These are phyloP conservation scores for Sepiola atlantica DNA, from an alignment of 2,888 invertebrate species.

Conservation along the genomic window DNA sequence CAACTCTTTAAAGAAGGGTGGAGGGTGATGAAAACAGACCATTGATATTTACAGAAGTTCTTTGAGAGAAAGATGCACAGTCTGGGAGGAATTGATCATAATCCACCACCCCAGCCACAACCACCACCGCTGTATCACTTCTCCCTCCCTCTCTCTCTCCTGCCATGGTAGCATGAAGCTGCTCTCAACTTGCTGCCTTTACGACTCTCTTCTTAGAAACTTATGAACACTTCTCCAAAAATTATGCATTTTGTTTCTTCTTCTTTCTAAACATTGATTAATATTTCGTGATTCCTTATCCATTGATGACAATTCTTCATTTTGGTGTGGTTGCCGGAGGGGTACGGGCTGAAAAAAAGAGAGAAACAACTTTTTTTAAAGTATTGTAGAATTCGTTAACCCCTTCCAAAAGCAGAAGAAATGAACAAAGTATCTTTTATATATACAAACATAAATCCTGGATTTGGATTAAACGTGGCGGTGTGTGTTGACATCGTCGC, in stretches of 20 bases:
- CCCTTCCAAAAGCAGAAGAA: neutral
- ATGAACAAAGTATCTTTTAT: neutral
- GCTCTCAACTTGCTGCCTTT: constrained; percentile 2
- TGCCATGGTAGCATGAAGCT: neutral
- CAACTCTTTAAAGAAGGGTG: neutral
- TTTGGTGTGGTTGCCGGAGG: neutral
- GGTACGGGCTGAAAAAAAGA: neutral
- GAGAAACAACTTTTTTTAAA: neutral
- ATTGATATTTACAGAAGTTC: neutral
- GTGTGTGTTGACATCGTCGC: neutral
- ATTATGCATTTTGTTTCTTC: neutral
- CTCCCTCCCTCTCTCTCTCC: neutral
- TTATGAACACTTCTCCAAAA: constrained; percentile 1
- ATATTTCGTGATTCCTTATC: neutral
- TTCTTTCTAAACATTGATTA: neutral
- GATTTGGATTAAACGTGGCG: neutral
- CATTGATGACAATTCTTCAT: neutral
- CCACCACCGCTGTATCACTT: neutral
- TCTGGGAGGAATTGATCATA: neutral
- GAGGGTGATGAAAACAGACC: neutral
- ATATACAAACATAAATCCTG: neutral
- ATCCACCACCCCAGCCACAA: neutral
- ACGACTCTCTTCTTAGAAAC: constrained; percentile 5
- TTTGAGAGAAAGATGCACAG: neutral
- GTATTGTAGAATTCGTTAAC: neutral